A percentile compares a stretch with the other conserved stretches of the same genome.
These are phyloP conservation scores for Nasonia vitripennis DNA, from an alignment of 1,140 invertebrate species.

Conservation along the genomic window DNA sequence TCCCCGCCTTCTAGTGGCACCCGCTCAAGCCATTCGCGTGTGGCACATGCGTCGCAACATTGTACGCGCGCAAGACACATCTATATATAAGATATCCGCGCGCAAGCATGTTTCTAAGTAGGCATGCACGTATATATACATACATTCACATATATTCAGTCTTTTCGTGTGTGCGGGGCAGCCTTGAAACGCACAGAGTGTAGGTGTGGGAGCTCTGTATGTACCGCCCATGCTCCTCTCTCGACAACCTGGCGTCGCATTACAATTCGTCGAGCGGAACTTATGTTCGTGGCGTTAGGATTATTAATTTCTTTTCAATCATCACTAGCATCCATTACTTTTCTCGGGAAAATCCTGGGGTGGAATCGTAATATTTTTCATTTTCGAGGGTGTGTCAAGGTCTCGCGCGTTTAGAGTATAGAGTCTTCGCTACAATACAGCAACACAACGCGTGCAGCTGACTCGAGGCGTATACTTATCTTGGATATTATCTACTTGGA, in stretches of 20 bases:
- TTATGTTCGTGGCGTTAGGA: not conserved
- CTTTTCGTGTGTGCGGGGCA: not conserved
- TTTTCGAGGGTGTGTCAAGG: no score
- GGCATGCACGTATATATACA: not conserved
- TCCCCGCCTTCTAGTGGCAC: not conserved
- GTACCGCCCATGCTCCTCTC: not conserved
- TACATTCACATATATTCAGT: not conserved
- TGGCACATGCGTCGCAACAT: not conserved
- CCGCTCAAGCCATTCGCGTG: not conserved
- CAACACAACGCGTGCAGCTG: no score
- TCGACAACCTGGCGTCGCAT: not conserved
- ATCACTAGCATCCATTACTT: no score
- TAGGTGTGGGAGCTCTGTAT: not conserved
- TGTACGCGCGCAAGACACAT: no score
- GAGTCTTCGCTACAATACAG: no score
- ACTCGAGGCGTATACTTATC: no score
- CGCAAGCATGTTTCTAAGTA: not conserved
- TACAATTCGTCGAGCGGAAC: not conserved
- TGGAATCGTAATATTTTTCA: no score
- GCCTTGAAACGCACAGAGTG: not conserved
- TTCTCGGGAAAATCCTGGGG: no score
- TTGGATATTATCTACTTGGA: no score
- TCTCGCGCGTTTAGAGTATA: no score
- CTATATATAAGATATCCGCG: no score
- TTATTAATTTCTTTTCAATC: no score